phyloP scores from a whole-genome alignment of 1,140 invertebrate species.

The Drosophila nannoptera region DNA sequence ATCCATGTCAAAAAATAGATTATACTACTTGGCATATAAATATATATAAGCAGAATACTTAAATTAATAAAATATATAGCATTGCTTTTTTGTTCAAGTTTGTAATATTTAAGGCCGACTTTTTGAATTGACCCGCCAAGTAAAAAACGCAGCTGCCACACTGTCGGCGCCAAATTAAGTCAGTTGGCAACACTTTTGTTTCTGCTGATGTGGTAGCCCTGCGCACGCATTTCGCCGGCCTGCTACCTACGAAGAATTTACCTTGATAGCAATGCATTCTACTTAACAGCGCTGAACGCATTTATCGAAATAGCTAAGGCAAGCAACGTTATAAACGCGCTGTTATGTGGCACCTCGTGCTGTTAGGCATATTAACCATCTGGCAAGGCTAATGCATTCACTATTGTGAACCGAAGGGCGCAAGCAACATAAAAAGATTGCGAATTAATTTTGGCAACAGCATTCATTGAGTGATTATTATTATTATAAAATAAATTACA shows the following conservation, averaged over 20 bases:
- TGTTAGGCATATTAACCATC: constrained; percentile 2
- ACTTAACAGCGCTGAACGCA: not conserved
- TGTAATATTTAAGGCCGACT: no score
- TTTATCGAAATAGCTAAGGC: not conserved
- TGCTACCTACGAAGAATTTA: not conserved
- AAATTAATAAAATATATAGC: no score
- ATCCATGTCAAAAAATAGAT: no score
- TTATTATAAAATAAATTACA: constrained; percentile 12
- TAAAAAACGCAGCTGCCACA: not conserved
- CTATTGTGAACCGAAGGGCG: constrained; percentile 27
- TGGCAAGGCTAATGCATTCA: constrained; percentile 11
- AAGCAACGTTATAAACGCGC: constrained; percentile 8
- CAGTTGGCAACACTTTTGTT: not conserved
- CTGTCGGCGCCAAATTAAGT: not conserved
- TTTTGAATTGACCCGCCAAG: not conserved
- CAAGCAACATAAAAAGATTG: constrained; percentile 37
- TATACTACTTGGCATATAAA: no score
- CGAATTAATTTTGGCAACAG: constrained; percentile 40
- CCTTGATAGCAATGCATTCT: not conserved
- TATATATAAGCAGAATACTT: no score
- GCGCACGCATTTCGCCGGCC: not conserved
- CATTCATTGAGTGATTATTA: constrained; percentile 12
- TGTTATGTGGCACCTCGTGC: constrained; percentile 4
- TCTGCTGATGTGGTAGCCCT: constrained; percentile 6
- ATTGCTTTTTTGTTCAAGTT: no score